Base-by-base conservation (phyloP, 2,888 invertebrate genomes). In the Andrena bicolor region DNA sequence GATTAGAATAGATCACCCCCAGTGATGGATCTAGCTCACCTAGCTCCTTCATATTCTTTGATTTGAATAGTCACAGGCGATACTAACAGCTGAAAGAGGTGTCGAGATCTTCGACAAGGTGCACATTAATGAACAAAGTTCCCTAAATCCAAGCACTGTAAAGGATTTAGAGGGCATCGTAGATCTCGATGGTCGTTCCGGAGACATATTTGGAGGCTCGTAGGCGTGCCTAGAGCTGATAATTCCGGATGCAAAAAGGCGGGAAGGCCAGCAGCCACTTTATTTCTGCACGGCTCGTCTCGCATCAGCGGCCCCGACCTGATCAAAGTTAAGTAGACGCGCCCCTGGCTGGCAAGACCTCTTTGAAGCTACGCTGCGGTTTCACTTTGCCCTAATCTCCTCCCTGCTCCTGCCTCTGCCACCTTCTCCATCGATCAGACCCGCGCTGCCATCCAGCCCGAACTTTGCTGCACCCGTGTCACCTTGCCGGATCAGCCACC, bases 341-440 rank as follows among this genome's bases (percentile, higher is more conserved):
- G 86, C 87, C 89, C 86, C 86, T 89, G 83, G 80, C 86, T 85
- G 83, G 81, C 85, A 86, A 84, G 88, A 88, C 89, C 91, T 90
- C 92, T 92, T 92, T 91, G 90, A 90, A 90, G 89, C 88, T 88
- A 88, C 89, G 90, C 81, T 92, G 93, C 92, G 93, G 93, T 93
- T 93, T 92, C 88, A 88, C 90, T 90, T 88, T 90, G 87, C 89
- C 88, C 87, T 89, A 86, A 91, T 89, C 90, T 88, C 89, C 80
- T 85, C 80, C 83, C 41, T 72, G 78, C 60, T 92, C 93, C 81
- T 64, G 63, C 86, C 74, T 78, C 61, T 82, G 73, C 82, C 77
- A 76, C 79, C 79, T 94, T 82, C 94, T 94, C 86, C 96, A 96
- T 90, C 94, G 95, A 76, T 95, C 96, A 3, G 94, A 95, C 82